phyloP scores from a whole-genome alignment of 2,797 vertebrate genomes.

The Echiichthys vipera region DNA sequence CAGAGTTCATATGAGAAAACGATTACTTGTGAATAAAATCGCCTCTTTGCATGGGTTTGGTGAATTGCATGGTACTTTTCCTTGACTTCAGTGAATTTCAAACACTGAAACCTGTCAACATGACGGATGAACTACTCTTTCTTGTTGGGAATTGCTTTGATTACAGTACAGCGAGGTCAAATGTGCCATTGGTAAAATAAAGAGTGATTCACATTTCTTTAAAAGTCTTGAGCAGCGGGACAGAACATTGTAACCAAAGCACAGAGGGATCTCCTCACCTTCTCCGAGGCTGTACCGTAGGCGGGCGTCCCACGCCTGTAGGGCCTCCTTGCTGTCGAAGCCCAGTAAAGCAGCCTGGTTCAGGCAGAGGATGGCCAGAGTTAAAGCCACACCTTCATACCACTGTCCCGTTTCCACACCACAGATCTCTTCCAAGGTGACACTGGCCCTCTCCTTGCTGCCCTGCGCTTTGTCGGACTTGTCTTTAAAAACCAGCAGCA shows the following conservation, averaged over 20 bases:
- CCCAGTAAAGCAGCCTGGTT: slow-evolving; percentile 91
- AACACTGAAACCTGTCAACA: neutral
- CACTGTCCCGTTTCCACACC: slow-evolving; percentile 91
- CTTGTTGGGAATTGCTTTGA: neutral
- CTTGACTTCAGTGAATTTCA: neutral
- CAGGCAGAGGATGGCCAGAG: slow-evolving; percentile 91
- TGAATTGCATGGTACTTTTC: neutral
- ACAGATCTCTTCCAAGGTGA: slow-evolving; percentile 95
- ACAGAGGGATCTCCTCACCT: slow-evolving; percentile 78
- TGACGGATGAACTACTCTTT: slow-evolving; percentile 34
- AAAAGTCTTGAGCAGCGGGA: neutral
- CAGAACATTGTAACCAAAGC: neutral
- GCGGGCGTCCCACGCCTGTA: slow-evolving; percentile 92
- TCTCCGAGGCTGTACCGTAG: slow-evolving; percentile 93
- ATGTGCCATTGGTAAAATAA: neutral
- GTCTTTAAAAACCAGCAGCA: slow-evolving; percentile 78
- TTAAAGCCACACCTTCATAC: slow-evolving; percentile 89
- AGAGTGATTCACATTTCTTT: neutral
- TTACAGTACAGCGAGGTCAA: neutral
- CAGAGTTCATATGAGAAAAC: no score
- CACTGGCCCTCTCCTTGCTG: slow-evolving; percentile 87
- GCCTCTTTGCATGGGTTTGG: neutral
- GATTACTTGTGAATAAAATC: no score
- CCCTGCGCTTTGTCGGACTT: slow-evolving; percentile 87
- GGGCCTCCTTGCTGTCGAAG: slow-evolving; percentile 92